These are phyloP conservation scores for Apostichopus japonicus DNA, from an alignment of 35 echinoderm and acorn worm species.

Conservation along the genomic window DNA sequence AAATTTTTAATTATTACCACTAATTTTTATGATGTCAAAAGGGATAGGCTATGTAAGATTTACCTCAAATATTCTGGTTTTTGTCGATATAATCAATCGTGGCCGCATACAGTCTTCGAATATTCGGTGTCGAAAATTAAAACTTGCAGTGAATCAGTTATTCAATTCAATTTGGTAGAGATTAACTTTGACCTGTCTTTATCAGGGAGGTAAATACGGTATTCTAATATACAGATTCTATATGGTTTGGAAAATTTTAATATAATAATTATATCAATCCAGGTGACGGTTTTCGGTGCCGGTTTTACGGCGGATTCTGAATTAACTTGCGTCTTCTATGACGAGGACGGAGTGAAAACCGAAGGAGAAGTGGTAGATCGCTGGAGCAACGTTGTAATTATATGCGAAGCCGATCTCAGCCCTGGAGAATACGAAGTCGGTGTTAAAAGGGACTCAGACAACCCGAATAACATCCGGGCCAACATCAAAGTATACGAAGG, in stretches of 20 bases:
- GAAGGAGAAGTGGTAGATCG: constrained; percentile 25
- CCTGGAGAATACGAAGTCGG: constrained; percentile 71
- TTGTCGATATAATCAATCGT: too few relatives aligned
- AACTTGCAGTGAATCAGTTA: too few relatives aligned
- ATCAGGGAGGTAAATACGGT: too few relatives aligned
- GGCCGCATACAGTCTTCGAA: too few relatives aligned
- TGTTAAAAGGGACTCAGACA: constrained; percentile 68
- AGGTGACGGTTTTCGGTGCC: constrained; percentile 70
- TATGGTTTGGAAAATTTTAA: neutral
- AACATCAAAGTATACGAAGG: constrained; percentile 74
- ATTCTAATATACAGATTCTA: too few relatives aligned
- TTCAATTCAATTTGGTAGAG: too few relatives aligned
- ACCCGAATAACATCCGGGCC: constrained; percentile 63
- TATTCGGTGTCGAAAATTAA: too few relatives aligned
- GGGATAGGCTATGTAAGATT: too few relatives aligned
- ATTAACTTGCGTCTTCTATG: constrained; percentile 71
- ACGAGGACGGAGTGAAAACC: constrained; percentile 9
- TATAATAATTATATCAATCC: neutral
- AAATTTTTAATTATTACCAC: too few relatives aligned
- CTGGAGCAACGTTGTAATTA: constrained; percentile 24
- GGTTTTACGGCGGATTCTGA: constrained; percentile 65
- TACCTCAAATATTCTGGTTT: too few relatives aligned
- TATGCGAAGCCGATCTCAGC: constrained; percentile 51
- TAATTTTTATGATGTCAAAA: too few relatives aligned
- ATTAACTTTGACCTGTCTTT: too few relatives aligned